phyloP scores from a whole-genome alignment of 2,888 invertebrate genomes.

The Diplolepis rosae region DNA sequence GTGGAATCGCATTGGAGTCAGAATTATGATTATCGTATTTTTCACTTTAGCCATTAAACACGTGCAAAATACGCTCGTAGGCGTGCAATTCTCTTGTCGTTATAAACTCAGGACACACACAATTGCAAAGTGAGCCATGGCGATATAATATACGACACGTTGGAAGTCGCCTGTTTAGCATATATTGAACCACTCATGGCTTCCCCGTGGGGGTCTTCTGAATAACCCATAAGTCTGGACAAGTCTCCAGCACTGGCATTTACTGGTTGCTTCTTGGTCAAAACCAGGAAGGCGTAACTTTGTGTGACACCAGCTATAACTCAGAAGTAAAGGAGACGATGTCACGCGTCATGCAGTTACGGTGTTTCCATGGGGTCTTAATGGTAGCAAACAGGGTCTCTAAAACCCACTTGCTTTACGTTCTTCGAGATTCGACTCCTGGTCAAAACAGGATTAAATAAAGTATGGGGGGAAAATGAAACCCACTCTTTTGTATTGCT shows the following conservation, averaged over 20 bases:
- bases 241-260: slow-evolving; percentile 51
- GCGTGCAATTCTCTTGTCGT: slow-evolving; percentile 51
- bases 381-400: background rate
- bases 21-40: slow-evolving; percentile 40
- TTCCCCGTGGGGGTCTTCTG: slow-evolving; percentile 55
- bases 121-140: slow-evolving; percentile 35
- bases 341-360: background rate
- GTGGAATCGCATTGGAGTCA: background rate
- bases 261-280: slow-evolving; percentile 44
- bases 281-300: slow-evolving; percentile 65
- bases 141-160: slow-evolving; percentile 55
- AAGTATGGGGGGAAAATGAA: too few relatives aligned
- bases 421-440: too few relatives aligned
- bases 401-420: slow-evolving; percentile 31
- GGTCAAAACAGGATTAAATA: too few relatives aligned
- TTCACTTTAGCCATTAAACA: slow-evolving; percentile 59
- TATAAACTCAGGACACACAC: slow-evolving; percentile 35
- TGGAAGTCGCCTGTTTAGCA: slow-evolving; percentile 63
- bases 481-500: too few relatives aligned
- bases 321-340: slow-evolving; percentile 1
- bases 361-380: slow-evolving; percentile 31
- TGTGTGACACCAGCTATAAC: slow-evolving; percentile 29
- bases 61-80: slow-evolving; percentile 56
- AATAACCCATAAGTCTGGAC: slow-evolving; percentile 68
- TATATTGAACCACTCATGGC: slow-evolving; percentile 60